Base-by-base conservation (phyloP, 53 echinoderm and acorn worm species). In the Henricia sp. region DNA sequence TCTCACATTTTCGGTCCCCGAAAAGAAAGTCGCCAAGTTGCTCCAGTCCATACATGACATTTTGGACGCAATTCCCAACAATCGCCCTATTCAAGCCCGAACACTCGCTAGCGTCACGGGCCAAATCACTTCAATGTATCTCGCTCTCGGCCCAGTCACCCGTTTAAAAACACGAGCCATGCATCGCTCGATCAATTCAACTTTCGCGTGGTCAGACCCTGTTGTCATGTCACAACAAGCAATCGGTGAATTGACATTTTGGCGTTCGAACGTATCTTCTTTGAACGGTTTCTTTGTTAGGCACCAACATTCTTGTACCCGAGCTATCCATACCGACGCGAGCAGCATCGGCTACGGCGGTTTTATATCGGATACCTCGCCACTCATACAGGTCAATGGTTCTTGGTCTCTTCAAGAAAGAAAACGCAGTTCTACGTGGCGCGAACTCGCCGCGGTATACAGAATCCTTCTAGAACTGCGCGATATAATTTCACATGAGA, bases 121-220 rank as follows among this genome's bases (percentile, higher is more conserved):
- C 35, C 68, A 77, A 41, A 51, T 74, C 3, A 86, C 75, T 13
- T 74, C 85, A 4, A 85, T 85, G 85, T 40, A 72, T 35, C 66
- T 55, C 0, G 87, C 87, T 14, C 29, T 76, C 9, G 77, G 75
- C 26, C 87, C 87, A 21, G 24, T 76, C 2, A 36, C 59, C 33
- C 72, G 87, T 0, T 77, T 86, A 29, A 68, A 67, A 77, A 68
- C 55, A 5, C 55, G 55, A 5, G 55, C 55, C 55, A 55, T 23
- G 55, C 23, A 55, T 17, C 55, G 55, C 40, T 5, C 68, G 0
- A 86, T 86, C 57, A 69, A 86, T 67, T 39, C 77, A 0, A 69
- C 76, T 1, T 4, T 6, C 3, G 42, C 64, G 12, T 86, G 86
- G 86, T 13, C 75, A 4, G 76, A 75, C 50, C 24, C 37, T 17